Evolutionary conservation across 2,113 vertebrate genomes (phyloP).

Genomic region (Platysternon megacephalum): DNA sequence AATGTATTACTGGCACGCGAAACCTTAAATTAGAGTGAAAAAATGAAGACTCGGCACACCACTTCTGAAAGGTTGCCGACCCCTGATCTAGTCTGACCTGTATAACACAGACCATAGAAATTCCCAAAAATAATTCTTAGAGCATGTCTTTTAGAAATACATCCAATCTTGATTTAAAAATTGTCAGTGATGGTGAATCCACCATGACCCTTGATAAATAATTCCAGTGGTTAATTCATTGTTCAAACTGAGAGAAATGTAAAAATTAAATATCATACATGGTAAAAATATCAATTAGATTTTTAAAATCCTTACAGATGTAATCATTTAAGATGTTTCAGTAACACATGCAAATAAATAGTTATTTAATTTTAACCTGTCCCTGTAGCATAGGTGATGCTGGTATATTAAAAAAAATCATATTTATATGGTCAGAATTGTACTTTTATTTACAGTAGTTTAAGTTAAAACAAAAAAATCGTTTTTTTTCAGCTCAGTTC

Average conservation of each 20-base stretch:
- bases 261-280: neutral
- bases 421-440: neutral
- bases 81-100: neutral
- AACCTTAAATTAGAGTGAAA: too few relatives aligned
- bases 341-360: neutral
- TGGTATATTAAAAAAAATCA: neutral
- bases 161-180: neutral
- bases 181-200: neutral
- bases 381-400: neutral
- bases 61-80: too few relatives aligned
- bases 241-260: neutral
- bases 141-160: neutral
- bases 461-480: fast-evolving
- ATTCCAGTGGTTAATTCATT: neutral
- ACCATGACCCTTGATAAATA: neutral
- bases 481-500: neutral
- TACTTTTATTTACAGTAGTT: neutral
- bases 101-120: neutral
- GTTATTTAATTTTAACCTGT: neutral
- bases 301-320: neutral
- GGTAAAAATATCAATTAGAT: neutral
- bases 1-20: too few relatives aligned
- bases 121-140: neutral
- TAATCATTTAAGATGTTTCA: neutral
- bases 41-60: too few relatives aligned